phyloP scores from a whole-genome alignment of 2,113 vertebrate species.

The Scophthalmus maximus region DNA sequence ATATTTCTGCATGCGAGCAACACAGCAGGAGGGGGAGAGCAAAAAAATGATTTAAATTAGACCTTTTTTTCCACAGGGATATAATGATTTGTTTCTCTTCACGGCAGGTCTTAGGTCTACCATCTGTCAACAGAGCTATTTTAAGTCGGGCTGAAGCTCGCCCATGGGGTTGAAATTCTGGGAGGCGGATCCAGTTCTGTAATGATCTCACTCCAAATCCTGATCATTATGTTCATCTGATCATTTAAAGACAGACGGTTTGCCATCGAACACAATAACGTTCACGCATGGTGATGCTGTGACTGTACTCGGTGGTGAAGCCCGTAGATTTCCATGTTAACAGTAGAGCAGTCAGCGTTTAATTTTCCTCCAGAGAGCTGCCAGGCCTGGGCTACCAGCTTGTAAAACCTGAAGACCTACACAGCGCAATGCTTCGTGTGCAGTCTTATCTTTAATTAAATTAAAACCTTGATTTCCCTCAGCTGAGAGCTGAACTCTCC shows the following conservation, averaged over 20 bases:
- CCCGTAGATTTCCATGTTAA: constrained; percentile 64
- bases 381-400: constrained; percentile 51
- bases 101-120: constrained; percentile 43
- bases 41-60: constrained; percentile 52
- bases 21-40: constrained; percentile 37
- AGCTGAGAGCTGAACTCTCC: constrained; percentile 69
- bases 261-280: constrained; percentile 18
- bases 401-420: constrained; percentile 72
- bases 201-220: constrained; percentile 22
- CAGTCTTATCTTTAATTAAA: constrained; percentile 77
- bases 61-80: constrained; percentile 36
- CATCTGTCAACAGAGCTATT: constrained; percentile 70
- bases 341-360: constrained; percentile 52
- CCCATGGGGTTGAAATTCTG: constrained; percentile 46
- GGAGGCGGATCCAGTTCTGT: constrained; percentile 34
- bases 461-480: constrained; percentile 78
- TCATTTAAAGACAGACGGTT: constrained; percentile 15
- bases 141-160: constrained; percentile 29
- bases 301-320: constrained; percentile 19
- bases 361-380: constrained; percentile 68
- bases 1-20: constrained; percentile 23
- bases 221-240: constrained; percentile 17
- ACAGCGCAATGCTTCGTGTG: constrained; percentile 38
- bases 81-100: constrained; percentile 45
- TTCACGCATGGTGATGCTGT: constrained; percentile 5